Percentiles rank a stretch among this genome's conserved stretches.
phyloP scores from a whole-genome alignment of 1,140 invertebrate species.

The Diabrotica virgifera region DNA sequence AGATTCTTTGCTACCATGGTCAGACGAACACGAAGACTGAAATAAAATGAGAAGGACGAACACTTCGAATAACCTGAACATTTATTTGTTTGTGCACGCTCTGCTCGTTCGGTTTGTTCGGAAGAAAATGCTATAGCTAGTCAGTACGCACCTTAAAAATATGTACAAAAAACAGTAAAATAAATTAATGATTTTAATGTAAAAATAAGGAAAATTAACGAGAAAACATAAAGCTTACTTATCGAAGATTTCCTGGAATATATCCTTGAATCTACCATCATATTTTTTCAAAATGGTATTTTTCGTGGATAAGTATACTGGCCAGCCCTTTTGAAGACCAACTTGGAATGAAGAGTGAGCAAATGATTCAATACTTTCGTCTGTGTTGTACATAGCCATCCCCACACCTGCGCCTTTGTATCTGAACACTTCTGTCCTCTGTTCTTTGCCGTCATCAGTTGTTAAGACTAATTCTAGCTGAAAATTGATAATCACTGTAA shows the following conservation, averaged over 20 bases:
- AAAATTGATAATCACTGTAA: constrained; percentile 17
- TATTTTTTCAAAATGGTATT: constrained; percentile 90
- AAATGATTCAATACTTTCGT: constrained; percentile 80
- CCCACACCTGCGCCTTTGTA: constrained; percentile 76
- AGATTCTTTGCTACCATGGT: too few relatives aligned
- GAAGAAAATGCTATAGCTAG: too few relatives aligned
- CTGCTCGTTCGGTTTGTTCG: too few relatives aligned
- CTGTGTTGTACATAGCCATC: constrained; percentile 87
- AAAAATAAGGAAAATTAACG: background rate
- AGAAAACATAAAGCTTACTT: constrained; percentile 52
- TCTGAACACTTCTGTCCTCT: constrained; percentile 62
- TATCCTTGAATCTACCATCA: constrained; percentile 91
- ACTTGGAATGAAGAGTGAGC: constrained; percentile 84
- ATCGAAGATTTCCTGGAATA: constrained; percentile 86
- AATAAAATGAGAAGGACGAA: too few relatives aligned
- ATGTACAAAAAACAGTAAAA: too few relatives aligned
- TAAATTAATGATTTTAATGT: too few relatives aligned
- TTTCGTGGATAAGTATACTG: constrained; percentile 84
- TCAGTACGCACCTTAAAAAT: too few relatives aligned
- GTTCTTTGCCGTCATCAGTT: constrained; percentile 54
- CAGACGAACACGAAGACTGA: too few relatives aligned
- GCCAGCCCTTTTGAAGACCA: constrained; percentile 78
- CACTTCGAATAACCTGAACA: too few relatives aligned
- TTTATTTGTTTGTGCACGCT: too few relatives aligned
- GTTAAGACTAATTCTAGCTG: constrained; percentile 70